Evolutionary conservation across 2,888 invertebrate species (phyloP).

Genomic region (Drosophila mulleri): DNA sequence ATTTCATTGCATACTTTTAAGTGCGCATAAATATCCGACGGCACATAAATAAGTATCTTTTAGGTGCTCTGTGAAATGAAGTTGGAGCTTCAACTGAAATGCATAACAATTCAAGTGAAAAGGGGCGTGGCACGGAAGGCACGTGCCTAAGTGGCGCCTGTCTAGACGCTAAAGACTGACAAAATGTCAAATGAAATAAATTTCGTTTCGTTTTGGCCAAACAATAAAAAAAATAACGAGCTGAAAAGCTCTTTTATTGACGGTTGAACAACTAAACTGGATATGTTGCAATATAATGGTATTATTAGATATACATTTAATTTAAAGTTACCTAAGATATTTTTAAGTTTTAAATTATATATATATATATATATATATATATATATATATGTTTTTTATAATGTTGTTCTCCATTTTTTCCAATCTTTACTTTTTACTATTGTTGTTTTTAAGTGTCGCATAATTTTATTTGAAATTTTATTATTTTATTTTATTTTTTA

Average conservation of each 20-base stretch:
- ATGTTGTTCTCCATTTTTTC: too few relatives aligned
- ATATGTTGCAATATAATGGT: too few relatives aligned
- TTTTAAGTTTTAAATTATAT: background rate
- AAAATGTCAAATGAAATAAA: conserved; percentile 62
- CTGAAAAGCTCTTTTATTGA: background rate
- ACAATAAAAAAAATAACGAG: conserved; percentile 28
- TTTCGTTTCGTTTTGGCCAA: conserved; percentile 39
- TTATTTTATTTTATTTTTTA: too few relatives aligned
- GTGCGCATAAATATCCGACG: conserved; percentile 53
- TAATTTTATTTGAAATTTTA: too few relatives aligned
- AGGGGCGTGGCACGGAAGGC: conserved; percentile 38
- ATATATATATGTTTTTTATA: too few relatives aligned
- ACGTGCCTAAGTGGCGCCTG: conserved; percentile 67
- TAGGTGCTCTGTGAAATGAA: conserved; percentile 44
- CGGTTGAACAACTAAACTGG: background rate
- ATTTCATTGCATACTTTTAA: conserved; percentile 54
- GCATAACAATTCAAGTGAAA: conserved; percentile 7
- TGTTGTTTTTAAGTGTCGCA: too few relatives aligned
- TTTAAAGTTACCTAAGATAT: background rate
- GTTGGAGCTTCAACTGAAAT: conserved; percentile 11
- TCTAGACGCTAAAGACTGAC: conserved; percentile 60
- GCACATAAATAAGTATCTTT: conserved; percentile 56
- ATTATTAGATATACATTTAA: background rate
- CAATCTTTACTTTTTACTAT: too few relatives aligned
- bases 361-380: too few relatives aligned